A percentile compares a stretch with the other conserved stretches of the same genome.
These are phyloP conservation scores for Ophioderma brevispina DNA, from an alignment of 35 echinoderm and acorn worm genomes.

Conservation along the genomic window DNA sequence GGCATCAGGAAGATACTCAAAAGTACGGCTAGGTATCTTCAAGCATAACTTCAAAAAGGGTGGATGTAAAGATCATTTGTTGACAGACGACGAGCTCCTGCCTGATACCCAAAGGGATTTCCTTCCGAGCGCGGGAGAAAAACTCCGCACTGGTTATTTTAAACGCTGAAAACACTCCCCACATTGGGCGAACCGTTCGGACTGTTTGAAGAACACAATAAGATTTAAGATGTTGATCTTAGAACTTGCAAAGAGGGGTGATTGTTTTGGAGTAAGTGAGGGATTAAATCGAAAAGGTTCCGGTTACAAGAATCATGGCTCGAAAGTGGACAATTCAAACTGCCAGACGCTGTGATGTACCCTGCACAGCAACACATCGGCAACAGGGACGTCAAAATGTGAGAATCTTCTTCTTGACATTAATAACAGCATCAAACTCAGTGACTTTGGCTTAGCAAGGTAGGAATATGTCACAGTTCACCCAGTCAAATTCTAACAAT, in stretches of 20 bases:
- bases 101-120: constrained; percentile 81
- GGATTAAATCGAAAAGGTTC: constrained; percentile 45
- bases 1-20: constrained; percentile 95
- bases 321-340: constrained; percentile 79
- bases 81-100: constrained; percentile 78
- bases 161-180: constrained; percentile 52
- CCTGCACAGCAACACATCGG: constrained; percentile 69
- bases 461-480: background rate
- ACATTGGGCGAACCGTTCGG: constrained; percentile 81
- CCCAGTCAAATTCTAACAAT: too few species aligned
- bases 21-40: constrained; percentile 72
- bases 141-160: constrained; percentile 74
- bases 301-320: constrained; percentile 61
- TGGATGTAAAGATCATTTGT: constrained; percentile 96
- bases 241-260: constrained; percentile 74
- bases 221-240: constrained; percentile 92
- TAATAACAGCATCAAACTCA: constrained; percentile 70
- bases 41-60: constrained; percentile 45
- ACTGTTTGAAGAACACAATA: constrained; percentile 79
- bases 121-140: constrained; percentile 83
- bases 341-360: constrained; percentile 62
- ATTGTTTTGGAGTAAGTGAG: constrained; percentile 87
- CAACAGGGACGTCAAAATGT: constrained; percentile 90
- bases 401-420: constrained; percentile 82
- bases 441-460: constrained; percentile 86